Evolutionary conservation across 1,140 invertebrate genomes (phyloP), one percentile per base, ranked within the genome.

Genomic region (Drosophila pachea): DNA sequence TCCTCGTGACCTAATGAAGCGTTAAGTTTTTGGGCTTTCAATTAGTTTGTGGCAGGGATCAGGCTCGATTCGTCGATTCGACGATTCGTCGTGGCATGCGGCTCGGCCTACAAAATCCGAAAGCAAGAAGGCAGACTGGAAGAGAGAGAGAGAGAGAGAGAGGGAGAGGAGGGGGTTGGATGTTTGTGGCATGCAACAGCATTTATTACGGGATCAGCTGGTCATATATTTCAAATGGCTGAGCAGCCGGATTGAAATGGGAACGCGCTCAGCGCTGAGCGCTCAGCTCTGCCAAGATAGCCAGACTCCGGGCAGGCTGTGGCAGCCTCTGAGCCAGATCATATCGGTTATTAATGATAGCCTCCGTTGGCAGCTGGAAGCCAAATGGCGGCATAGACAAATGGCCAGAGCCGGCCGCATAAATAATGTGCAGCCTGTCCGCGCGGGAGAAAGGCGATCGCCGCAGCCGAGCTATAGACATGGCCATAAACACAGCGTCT

Each of bases 331-430:
- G 79, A 65, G 69, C 76, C 70, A 86, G 81, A 86, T 86, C 81
- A 86, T 86, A 86, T 86, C 81, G 82, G 82, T 86, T 86, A 86
- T 86, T 86, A 86, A 86, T 86, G 81, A 86, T 86, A 86, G 81
- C 74, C 69, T 77, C 58, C 73, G 73, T 76, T 83, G 79, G 79
- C 79, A 83, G 79, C 79, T 83, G 79, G 81, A 83, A 83, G 79
- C 79, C 79, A 83, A 83, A 83, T 83, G 81, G 81, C 81, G 81
- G 81, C 81, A 86, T 86, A 84, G 81, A 84, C 81, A 84, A 84
- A 84, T 84, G 81, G 76, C 81, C 64, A 29, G 54, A 58, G 48
- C 59, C 78, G 59, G 60, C 63, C 68, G 75, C 81, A 84, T 86
- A 86, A 86, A 86, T 86, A 84, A 86, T 77, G 22, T 22, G 67